These are phyloP conservation scores for Rhabdornis inornatus DNA, from an alignment of 2,113 vertebrate genomes.

Conservation along the genomic window DNA sequence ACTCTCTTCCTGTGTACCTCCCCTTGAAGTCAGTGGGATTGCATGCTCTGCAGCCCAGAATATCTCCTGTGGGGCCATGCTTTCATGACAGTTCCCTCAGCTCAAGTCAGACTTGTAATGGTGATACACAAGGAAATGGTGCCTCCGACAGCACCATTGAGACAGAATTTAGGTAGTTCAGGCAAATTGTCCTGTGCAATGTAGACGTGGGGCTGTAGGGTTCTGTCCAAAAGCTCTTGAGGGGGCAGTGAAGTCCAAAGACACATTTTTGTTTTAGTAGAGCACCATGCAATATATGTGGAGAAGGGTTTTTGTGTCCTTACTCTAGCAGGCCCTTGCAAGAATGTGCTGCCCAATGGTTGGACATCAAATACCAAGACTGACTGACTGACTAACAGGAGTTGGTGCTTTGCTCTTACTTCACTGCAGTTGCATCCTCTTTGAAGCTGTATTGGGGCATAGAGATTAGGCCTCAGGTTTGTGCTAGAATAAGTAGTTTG, in stretches of 20 bases:
- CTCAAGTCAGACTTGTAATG: background rate
- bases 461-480: background rate
- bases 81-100: background rate
- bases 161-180: background rate
- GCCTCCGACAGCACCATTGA: accelerated
- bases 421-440: background rate
- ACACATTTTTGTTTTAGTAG: background rate
- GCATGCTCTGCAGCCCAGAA: background rate
- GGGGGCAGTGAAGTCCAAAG: background rate
- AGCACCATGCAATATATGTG: background rate
- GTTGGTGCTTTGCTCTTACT: background rate
- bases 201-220: background rate
- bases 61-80: background rate
- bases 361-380: background rate
- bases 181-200: background rate
- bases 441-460: background rate
- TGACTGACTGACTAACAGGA: background rate
- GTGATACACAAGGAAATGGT: background rate
- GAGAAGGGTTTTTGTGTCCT: background rate
- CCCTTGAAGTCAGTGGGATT: background rate
- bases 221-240: background rate
- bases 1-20: background rate
- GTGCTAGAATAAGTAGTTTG: background rate
- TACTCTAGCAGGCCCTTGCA: background rate
- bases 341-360: accelerated